A percentile compares a stretch with the other conserved stretches of the same genome.
phyloP scores from a whole-genome alignment of 92 coral and sea anemone genomes.

The Heliopora coerulea region DNA sequence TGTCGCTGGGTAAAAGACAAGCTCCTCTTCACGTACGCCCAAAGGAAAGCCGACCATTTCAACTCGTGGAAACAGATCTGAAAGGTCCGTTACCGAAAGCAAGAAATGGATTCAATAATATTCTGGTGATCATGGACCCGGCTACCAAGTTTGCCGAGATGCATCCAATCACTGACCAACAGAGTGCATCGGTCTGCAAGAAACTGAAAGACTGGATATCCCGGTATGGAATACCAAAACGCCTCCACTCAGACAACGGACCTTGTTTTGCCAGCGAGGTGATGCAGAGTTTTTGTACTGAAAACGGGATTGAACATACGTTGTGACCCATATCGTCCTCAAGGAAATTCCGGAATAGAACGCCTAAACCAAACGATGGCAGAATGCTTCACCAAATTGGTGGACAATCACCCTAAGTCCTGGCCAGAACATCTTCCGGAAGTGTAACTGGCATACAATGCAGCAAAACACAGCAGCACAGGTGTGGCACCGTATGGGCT shows the following conservation, averaged over 20 bases:
- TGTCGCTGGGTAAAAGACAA: neutral
- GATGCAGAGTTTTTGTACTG: neutral
- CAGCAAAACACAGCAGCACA: neutral
- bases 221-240: neutral
- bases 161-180: slow-evolving; percentile 9
- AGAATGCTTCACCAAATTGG: neutral
- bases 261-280: neutral
- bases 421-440: neutral
- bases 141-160: neutral
- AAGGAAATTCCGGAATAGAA: neutral
- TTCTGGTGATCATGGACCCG: neutral
- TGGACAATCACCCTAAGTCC: neutral
- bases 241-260: slow-evolving; percentile 1
- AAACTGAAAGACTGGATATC: slow-evolving; percentile 1
- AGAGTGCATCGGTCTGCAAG: neutral
- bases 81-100: slow-evolving; percentile 3
- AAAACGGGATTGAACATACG: neutral
- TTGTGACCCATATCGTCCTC: neutral
- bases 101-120: neutral
- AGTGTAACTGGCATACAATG: neutral
- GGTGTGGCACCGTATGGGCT: neutral
- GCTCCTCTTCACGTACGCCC: neutral
- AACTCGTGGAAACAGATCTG: neutral
- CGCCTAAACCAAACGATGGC: slow-evolving; percentile 6
- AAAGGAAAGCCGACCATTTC: neutral